Percentiles rank a stretch among this genome's conserved stretches.
Conservation (phyloP, 1,140 invertebrate species). For the Idris sp. region DNA sequence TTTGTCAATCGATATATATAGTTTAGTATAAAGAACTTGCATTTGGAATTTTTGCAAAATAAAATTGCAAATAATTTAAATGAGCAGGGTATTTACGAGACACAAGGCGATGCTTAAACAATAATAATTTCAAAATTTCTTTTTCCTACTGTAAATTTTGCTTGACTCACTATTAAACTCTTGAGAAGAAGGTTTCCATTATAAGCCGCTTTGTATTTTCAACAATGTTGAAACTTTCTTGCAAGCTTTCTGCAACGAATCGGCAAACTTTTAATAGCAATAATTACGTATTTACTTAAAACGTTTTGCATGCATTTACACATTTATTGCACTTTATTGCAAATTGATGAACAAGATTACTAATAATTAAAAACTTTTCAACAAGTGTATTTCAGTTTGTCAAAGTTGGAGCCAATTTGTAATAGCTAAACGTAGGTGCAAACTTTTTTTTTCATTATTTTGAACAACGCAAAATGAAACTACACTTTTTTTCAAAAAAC, state of each 20-base stretch:
- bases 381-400: constrained; percentile 17
- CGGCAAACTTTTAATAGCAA: constrained; percentile 46
- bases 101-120: constrained; percentile 18
- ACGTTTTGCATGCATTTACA: constrained; percentile 40
- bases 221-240: constrained; percentile 50
- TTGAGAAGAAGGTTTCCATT: constrained; percentile 33
- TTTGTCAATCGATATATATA: too few relatives aligned
- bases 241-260: constrained; percentile 43
- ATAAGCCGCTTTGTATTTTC: constrained; percentile 51
- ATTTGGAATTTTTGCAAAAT: too few relatives aligned
- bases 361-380: constrained; percentile 42
- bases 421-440: too few relatives aligned
- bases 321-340: constrained; percentile 40
- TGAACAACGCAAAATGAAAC: too few relatives aligned
- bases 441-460: too few relatives aligned
- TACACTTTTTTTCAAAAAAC: too few relatives aligned
- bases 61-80: too few relatives aligned
- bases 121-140: constrained; percentile 42
- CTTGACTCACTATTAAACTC: constrained; percentile 42
- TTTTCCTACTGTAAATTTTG: constrained; percentile 35
- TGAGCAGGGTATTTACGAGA: constrained; percentile 38
- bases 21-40: too few relatives aligned
- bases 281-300: constrained; percentile 56
- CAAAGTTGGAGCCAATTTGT: too few relatives aligned
- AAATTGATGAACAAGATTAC: constrained; percentile 43